Conservation (phyloP, 2,113 vertebrate species). For the Loxodonta africana region DNA sequence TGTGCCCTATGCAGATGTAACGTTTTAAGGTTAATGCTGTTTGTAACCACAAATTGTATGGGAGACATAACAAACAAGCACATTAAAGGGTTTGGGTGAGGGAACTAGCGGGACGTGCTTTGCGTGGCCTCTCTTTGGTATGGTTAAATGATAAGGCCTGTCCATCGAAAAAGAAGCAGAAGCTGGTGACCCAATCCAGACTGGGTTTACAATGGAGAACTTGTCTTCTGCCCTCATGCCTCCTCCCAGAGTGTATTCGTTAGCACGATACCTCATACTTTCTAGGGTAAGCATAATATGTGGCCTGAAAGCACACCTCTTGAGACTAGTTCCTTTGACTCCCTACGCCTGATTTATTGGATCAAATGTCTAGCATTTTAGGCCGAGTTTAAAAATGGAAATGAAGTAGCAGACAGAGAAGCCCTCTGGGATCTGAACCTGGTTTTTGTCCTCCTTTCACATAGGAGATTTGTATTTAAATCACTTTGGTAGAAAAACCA, state of each 20-base stretch:
- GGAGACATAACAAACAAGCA: not conserved
- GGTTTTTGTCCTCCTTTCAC: constrained; percentile 80
- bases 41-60: not conserved
- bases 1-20: not conserved
- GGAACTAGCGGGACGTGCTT: fast-evolving
- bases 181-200: not conserved
- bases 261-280: not conserved
- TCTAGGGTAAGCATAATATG: constrained; percentile 61
- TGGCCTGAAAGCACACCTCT: constrained; percentile 75
- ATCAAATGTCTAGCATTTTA: constrained; percentile 63
- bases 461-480: constrained; percentile 15
- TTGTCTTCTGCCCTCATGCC: not conserved
- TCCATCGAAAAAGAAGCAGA: not conserved
- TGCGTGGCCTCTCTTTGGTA: not conserved
- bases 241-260: not conserved
- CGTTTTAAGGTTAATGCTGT: not conserved
- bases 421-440: constrained; percentile 69
- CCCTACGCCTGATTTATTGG: constrained; percentile 41
- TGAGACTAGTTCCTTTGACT: constrained; percentile 18
- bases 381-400: constrained; percentile 80
- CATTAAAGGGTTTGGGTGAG: not conserved
- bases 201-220: too few relatives aligned
- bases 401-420: not conserved
- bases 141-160: not conserved
- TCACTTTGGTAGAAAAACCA: not conserved